These are phyloP conservation scores for Drosophila arizonae DNA, from an alignment of 1,140 invertebrate species.

Conservation along the genomic window DNA sequence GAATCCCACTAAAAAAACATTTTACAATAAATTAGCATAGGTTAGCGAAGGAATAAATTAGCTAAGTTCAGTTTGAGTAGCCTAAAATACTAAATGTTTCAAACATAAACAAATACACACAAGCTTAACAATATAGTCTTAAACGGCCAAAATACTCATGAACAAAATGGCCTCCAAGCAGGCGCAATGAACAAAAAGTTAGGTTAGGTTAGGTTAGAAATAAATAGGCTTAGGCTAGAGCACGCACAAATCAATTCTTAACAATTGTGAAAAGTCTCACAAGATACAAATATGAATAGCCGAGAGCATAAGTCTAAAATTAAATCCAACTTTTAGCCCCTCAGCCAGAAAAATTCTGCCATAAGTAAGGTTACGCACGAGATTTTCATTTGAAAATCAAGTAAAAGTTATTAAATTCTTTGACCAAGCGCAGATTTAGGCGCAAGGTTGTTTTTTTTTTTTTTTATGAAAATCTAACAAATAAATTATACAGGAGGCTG, in stretches of 20 bases:
- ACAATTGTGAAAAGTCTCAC: not conserved
- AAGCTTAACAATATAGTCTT: too few species aligned
- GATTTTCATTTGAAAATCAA: not conserved
- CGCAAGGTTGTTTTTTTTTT: not conserved
- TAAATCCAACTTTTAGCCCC: not conserved
- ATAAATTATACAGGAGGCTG: conserved; percentile 33
- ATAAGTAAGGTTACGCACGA: conserved; percentile 6
- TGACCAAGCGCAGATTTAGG: conserved; percentile 20
- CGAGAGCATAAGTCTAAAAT: not conserved
- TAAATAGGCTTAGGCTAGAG: too few species aligned
- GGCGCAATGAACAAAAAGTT: not conserved
- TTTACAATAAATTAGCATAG: too few species aligned
- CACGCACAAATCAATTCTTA: not conserved
- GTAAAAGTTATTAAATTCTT: conserved; percentile 27
- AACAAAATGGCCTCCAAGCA: not conserved
- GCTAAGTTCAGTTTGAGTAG: too few species aligned
- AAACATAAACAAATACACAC: too few species aligned
- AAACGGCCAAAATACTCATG: too few species aligned
- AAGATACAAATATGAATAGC: not conserved
- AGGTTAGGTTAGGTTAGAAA: not conserved
- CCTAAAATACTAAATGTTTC: too few species aligned
- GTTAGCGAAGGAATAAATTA: too few species aligned
- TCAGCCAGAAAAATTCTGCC: not conserved
- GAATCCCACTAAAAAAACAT: too few species aligned
- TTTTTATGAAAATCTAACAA: conserved; percentile 34